Evolutionary conservation across 2,113 vertebrate genomes (phyloP).

Genomic region (Malurus elegans): DNA sequence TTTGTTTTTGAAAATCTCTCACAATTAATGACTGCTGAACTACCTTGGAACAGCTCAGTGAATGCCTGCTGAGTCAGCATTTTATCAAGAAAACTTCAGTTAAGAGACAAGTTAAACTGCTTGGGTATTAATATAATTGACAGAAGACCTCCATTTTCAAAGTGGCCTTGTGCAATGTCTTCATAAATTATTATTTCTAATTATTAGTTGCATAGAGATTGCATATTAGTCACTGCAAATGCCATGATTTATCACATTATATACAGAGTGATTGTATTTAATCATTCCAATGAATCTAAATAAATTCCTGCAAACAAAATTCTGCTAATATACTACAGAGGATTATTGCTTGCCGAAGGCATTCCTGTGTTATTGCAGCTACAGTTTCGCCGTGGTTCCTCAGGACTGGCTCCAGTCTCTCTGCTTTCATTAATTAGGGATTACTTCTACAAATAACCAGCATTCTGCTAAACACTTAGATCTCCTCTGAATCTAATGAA

Average conservation of each 20-base stretch:
- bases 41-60: not conserved
- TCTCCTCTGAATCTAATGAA: not conserved
- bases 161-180: not conserved
- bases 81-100: not conserved
- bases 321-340: not conserved
- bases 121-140: not conserved
- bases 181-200: not conserved
- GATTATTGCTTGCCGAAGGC: not conserved
- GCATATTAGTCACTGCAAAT: not conserved
- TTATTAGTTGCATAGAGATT: not conserved
- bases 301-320: not conserved
- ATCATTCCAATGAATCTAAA: not conserved
- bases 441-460: not conserved
- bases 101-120: not conserved
- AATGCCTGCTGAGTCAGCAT: not conserved
- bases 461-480: not conserved
- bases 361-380: not conserved
- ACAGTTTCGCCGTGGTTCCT: not conserved
- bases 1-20: not conserved
- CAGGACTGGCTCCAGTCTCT: not conserved
- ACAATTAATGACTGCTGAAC: not conserved
- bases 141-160: not conserved
- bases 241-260: not conserved
- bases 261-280: not conserved
- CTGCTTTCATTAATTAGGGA: not conserved